phyloP scores from a whole-genome alignment of 1,140 invertebrate genomes.

The Drosophila grimshawi region DNA sequence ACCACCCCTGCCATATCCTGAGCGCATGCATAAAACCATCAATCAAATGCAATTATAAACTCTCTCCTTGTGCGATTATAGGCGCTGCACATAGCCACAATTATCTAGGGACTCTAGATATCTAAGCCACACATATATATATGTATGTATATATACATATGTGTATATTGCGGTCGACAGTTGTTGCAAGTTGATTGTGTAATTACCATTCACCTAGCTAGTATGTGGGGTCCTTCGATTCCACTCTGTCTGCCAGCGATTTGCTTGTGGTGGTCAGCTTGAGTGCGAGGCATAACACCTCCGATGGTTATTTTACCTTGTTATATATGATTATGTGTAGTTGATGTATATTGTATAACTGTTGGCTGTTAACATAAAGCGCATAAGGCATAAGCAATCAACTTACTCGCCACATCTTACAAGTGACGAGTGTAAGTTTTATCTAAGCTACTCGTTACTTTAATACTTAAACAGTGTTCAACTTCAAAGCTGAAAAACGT shows the following conservation, averaged over 20 bases:
- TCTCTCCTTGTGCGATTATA: constrained; percentile 23
- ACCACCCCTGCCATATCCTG: background rate
- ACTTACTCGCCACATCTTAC: background rate
- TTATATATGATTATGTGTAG: constrained; percentile 38
- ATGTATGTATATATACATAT: background rate
- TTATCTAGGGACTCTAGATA: background rate
- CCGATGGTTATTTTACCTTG: constrained; percentile 3
- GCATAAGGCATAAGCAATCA: constrained; percentile 4
- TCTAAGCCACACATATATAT: background rate
- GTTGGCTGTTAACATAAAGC: background rate
- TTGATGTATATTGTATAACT: constrained; percentile 29
- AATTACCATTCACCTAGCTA: constrained; percentile 41
- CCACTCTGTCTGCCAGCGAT: background rate
- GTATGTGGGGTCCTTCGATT: background rate
- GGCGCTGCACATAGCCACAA: constrained; percentile 9
- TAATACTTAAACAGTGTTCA: too few relatives aligned
- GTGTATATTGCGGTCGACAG: background rate
- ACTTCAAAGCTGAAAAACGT: too few relatives aligned
- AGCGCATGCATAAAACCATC: constrained; percentile 71
- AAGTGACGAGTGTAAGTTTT: background rate
- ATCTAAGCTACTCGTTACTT: background rate
- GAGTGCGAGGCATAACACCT: constrained; percentile 3
- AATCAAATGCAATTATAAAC: constrained; percentile 77
- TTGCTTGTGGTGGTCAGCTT: background rate
- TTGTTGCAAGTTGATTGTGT: constrained; percentile 20